Conservation (phyloP, 1,140 invertebrate genomes). For the Varroa destructor region DNA sequence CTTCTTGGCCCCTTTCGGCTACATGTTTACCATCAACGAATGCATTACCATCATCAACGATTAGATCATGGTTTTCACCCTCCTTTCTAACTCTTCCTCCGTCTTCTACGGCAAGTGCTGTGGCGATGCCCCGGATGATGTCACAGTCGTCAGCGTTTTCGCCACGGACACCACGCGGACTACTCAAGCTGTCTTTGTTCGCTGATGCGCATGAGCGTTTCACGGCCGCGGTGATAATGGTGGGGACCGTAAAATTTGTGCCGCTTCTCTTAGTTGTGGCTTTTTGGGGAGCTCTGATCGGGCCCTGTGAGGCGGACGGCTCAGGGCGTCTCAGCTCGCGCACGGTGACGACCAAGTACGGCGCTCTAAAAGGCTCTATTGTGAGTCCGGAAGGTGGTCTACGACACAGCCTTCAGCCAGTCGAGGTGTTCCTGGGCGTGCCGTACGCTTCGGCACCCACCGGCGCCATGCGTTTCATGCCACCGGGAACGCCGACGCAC, state of each 20-base stretch:
- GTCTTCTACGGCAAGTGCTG: no score
- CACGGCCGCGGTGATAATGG: background rate
- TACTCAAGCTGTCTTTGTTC: background rate
- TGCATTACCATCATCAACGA: no score
- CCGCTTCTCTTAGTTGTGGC: background rate
- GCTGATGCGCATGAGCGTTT: background rate
- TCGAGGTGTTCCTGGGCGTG: constrained; percentile 48
- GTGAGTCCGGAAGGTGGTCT: constrained; percentile 30
- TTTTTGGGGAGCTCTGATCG: background rate
- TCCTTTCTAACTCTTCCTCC: no score
- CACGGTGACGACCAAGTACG: constrained; percentile 49
- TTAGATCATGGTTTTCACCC: no score
- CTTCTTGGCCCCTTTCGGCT: no score
- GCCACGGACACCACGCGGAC: background rate
- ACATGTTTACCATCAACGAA: no score
- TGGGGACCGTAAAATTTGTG: background rate
- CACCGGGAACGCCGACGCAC: constrained; percentile 52
- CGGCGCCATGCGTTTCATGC: constrained; percentile 53
- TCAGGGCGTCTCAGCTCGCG: constrained; percentile 7
- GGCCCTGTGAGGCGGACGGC: background rate
- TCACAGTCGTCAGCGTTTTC: background rate
- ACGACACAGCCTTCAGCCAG: constrained; percentile 36
- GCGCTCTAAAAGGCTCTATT: constrained; percentile 42
- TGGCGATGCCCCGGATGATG: no score
- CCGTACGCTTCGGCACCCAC: constrained; percentile 65